Percentiles rank a stretch among this genome's conserved stretches.
phyloP scores from a whole-genome alignment of 2,797 vertebrate genomes.

The Catamblyrhynchus diadema region DNA sequence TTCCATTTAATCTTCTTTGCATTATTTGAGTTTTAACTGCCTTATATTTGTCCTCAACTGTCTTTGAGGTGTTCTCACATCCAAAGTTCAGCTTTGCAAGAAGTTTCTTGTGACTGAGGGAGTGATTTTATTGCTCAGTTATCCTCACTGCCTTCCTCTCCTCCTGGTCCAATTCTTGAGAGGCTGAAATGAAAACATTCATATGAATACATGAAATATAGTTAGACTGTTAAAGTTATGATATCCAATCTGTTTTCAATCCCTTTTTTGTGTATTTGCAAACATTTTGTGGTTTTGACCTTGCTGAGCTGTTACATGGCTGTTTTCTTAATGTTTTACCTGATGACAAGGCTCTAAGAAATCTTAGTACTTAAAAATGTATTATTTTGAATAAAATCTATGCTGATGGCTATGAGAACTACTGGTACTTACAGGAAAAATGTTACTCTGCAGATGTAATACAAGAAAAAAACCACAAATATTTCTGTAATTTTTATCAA shows the following conservation, averaged over 20 bases:
- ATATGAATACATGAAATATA: background rate
- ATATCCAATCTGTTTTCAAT: background rate
- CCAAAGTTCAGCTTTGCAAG: background rate
- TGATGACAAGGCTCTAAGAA: background rate
- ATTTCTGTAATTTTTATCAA: constrained; percentile 4
- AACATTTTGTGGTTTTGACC: background rate
- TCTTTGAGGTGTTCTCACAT: background rate
- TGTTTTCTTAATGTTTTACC: background rate
- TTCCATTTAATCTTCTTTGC: background rate
- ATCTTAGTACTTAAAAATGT: background rate
- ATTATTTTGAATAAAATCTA: background rate
- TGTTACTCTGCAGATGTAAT: background rate
- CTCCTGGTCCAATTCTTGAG: background rate
- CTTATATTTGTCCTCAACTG: background rate
- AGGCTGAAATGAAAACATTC: background rate
- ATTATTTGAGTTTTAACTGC: background rate
- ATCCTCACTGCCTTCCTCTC: background rate
- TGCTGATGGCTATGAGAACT: background rate
- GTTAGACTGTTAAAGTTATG: background rate
- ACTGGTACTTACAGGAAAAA: background rate
- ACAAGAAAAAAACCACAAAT: background rate
- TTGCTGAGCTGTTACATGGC: background rate
- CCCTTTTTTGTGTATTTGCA: background rate
- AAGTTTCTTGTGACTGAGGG: background rate
- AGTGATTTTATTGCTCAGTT: rapidly evolving